phyloP scores from a whole-genome alignment of 2,888 invertebrate genomes.

The Pecten maximus region DNA sequence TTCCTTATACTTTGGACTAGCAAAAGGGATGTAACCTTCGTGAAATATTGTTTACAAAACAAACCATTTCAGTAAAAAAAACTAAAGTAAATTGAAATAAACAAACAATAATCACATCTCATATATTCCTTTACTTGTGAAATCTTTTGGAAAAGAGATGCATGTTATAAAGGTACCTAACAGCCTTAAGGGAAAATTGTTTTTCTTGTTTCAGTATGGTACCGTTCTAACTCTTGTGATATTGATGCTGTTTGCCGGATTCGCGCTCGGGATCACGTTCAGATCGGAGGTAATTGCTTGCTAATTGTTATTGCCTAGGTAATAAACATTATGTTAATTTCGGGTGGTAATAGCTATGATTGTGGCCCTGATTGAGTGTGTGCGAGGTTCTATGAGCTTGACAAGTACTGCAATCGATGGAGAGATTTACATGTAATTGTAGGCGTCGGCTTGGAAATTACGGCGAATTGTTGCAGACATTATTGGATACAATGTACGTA shows the following conservation, averaged over 20 bases:
- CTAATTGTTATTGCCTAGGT: conserved; percentile 18
- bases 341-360: background rate
- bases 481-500: background rate
- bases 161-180: too few relatives aligned
- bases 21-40: too few relatives aligned
- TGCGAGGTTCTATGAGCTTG: background rate
- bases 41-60: too few relatives aligned
- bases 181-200: conserved; percentile 17
- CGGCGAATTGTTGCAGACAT: background rate
- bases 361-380: background rate
- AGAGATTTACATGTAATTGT: conserved; percentile 2
- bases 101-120: too few relatives aligned
- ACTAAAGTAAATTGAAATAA: too few relatives aligned
- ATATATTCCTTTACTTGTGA: too few relatives aligned
- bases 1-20: too few relatives aligned
- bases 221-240: conserved; percentile 74
- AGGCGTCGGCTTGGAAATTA: background rate
- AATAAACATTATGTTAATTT: conserved; percentile 35
- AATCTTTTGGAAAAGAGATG: too few relatives aligned
- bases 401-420: background rate
- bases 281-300: conserved; percentile 69
- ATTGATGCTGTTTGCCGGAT: conserved; percentile 71
- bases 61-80: too few relatives aligned
- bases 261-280: conserved; percentile 74
- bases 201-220: conserved; percentile 72